These are phyloP conservation scores for Serranus cabrilla DNA, from an alignment of 2,797 vertebrate genomes.

Conservation along the genomic window DNA sequence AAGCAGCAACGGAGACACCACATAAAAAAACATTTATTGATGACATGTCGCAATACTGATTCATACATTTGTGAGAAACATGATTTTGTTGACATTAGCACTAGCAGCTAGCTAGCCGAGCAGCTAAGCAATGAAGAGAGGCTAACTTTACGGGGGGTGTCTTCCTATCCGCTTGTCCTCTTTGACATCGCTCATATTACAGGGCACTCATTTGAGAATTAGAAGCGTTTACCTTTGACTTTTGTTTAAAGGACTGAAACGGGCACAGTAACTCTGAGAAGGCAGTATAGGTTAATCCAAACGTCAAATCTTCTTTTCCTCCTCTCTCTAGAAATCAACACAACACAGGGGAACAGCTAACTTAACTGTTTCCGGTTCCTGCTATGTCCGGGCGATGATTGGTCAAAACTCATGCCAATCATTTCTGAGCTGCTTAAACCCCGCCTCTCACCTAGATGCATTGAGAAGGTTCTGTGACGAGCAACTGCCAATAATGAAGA, in stretches of 20 bases:
- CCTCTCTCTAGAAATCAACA: constrained; percentile 79
- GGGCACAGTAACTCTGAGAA: constrained; percentile 52
- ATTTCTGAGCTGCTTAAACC: background rate
- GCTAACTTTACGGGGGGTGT: constrained; percentile 73
- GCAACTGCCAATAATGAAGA: too few species aligned
- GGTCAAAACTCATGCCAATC: constrained; percentile 60
- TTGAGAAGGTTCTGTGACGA: constrained; percentile 26
- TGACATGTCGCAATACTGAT: background rate
- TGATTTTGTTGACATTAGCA: constrained; percentile 75
- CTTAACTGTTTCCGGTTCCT: constrained; percentile 70
- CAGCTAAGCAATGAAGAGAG: constrained; percentile 62
- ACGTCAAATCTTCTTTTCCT: constrained; percentile 74
- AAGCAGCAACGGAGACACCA: background rate
- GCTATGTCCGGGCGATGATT: constrained; percentile 58
- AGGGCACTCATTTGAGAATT: constrained; percentile 26
- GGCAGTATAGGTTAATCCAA: constrained; percentile 73
- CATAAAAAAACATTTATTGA: constrained; percentile 35
- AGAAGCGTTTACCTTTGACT: constrained; percentile 79
- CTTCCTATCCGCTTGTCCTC: constrained; percentile 44
- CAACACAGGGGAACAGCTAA: constrained; percentile 63
- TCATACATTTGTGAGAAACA: constrained; percentile 19
- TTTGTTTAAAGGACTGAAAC: constrained; percentile 54
- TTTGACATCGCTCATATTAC: constrained; percentile 47
- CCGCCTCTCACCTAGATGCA: constrained; percentile 37
- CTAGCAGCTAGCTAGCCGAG: constrained; percentile 58